phyloP scores from a whole-genome alignment of 2,113 vertebrate species.

The Galbula dea region DNA sequence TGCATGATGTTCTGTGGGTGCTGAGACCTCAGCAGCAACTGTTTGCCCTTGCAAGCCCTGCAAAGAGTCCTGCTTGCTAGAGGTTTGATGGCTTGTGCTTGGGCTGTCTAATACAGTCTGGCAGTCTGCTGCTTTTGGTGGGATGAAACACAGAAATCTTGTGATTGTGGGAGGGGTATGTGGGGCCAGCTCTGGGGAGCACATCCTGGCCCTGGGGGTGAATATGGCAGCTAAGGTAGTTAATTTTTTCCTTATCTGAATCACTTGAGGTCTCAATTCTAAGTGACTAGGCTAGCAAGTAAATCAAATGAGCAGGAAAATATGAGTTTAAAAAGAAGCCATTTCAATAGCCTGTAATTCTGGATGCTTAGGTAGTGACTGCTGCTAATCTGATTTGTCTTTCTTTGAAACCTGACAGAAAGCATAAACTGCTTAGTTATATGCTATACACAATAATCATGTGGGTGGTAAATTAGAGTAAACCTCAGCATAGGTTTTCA shows the following conservation, averaged over 20 bases:
- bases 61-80: not conserved
- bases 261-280: not conserved
- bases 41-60: no score
- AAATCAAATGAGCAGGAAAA: not conserved
- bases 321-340: not conserved
- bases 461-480: not conserved
- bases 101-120: not conserved
- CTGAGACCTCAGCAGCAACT: not conserved
- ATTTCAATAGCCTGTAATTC: not conserved
- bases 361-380: not conserved
- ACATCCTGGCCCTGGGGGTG: no score
- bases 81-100: not conserved
- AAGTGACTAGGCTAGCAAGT: not conserved
- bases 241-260: not conserved
- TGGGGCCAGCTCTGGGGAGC: not conserved
- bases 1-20: not conserved
- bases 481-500: not conserved
- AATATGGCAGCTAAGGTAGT: not conserved
- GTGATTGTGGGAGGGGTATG: fast-evolving
- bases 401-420: not conserved
- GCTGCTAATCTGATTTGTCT: constrained; percentile 19
- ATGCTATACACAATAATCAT: not conserved
- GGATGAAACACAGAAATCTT: not conserved
- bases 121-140: not conserved
- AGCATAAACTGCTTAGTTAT: not conserved